Base-by-base conservation (phyloP, 2,888 invertebrate species). In the Eupithecia centaureata region DNA sequence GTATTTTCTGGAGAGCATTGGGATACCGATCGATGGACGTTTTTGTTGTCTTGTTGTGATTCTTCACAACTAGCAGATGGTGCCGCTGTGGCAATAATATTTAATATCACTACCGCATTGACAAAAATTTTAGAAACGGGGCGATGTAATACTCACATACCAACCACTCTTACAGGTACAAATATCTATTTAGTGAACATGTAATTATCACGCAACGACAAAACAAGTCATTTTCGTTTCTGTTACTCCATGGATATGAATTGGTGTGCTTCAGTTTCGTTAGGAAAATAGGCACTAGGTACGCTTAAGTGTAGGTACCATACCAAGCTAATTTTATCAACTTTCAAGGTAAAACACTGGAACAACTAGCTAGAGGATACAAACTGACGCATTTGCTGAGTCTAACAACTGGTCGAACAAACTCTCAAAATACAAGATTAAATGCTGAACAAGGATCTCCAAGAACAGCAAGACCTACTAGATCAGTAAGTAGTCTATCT, bases 31-130 rank as follows among this genome's bases (percentile, higher is more conserved):
- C 80, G 83, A 60, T 93, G 93, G 93, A 77, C 76, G 22, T 87
- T 88, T 68, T 78, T 93, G 59, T 71, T 93, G 32, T 90, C 92
- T 12, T 90, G 84, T 76, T 92, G 88, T 71, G 91, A 92, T 79
- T 92, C 92, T 32, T 92, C 92, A 38, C 92, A 93, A 80, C 77
- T 93, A 74, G 93, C 92, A 22, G 93, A 93, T 70, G 93, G 90
- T 15, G 93, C 92, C 38, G 93, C 92, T 32, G 91, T 93, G 22
- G 92, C 92, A 13, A 87, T 92, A 30, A 86, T 92, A 67, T 93
- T 93, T 74, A 84, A 86, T 52, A 91, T 91, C 72, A 77, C 79
- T 58, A 65, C 78, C 25, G 92, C 91, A n/a, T 80, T 92, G 27
- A 82, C 80, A 70, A 87, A 82, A 68, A 91, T 93, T 73, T 73